Conservation (phyloP, 2,888 invertebrate species). For the Ephialtes manifestator region DNA sequence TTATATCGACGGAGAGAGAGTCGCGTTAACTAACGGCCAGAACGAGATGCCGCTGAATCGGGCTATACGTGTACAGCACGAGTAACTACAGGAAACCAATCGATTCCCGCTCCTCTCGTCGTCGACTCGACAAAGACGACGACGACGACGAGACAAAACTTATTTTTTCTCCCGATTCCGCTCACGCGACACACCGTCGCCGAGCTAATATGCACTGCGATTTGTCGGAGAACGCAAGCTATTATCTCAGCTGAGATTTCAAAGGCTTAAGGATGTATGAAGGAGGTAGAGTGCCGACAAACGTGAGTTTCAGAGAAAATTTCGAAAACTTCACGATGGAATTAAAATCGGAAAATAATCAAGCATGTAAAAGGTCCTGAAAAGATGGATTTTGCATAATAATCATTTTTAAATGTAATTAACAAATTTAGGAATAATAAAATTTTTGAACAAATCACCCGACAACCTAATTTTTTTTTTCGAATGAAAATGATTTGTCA, state of each 20-base stretch:
- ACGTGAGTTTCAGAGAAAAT: no score
- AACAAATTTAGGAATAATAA: no score
- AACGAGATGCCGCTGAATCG: slow-evolving; percentile 53
- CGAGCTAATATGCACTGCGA: not conserved
- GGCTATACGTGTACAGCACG: slow-evolving; percentile 61
- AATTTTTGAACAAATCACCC: no score
- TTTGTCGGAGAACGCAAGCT: not conserved
- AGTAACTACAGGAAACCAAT: slow-evolving; percentile 59
- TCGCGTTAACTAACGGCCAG: slow-evolving; percentile 64
- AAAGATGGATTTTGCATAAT: no score
- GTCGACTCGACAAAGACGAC: slow-evolving; percentile 27
- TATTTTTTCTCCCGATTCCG: slow-evolving; percentile 17
- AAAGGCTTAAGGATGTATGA: no score
- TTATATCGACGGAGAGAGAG: slow-evolving; percentile 49
- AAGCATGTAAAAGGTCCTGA: no score
- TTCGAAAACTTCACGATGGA: no score
- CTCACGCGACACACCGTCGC: slow-evolving; percentile 25
- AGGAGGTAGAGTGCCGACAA: no score
- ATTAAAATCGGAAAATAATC: no score
- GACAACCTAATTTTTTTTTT: no score
- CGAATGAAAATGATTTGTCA: no score
- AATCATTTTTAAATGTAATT: no score
- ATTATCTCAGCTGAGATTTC: not conserved
- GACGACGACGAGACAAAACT: slow-evolving; percentile 13
- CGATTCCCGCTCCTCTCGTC: slow-evolving; percentile 36